Percentiles rank a stretch among this genome's conserved stretches.
These are phyloP conservation scores for Todiramphus saurophagus DNA, from an alignment of 2,113 vertebrate genomes.

Conservation along the genomic window DNA sequence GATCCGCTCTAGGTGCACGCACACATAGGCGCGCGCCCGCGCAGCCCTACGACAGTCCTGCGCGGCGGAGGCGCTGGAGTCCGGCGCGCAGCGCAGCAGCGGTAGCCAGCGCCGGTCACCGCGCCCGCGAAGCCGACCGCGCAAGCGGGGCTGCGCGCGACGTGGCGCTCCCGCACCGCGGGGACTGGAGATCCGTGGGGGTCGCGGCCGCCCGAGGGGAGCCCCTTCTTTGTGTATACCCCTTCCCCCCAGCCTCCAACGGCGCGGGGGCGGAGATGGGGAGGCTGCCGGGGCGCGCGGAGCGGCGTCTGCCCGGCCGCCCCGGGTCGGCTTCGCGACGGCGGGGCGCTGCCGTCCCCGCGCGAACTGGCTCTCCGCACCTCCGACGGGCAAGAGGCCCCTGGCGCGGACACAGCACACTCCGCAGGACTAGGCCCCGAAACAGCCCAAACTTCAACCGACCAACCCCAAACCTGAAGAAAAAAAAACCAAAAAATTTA, in stretches of 20 bases:
- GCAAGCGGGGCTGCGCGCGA: neutral
- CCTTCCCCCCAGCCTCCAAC: neutral
- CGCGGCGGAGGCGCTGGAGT: conserved; percentile 26
- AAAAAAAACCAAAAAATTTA: neutral
- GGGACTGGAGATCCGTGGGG: neutral
- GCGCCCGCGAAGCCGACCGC: neutral
- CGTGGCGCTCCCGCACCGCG: neutral
- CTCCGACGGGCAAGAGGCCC: neutral
- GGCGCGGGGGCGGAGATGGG: neutral
- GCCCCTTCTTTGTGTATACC: too few species aligned
- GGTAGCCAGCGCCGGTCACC: neutral
- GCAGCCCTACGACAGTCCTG: neutral
- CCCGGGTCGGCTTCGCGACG: neutral
- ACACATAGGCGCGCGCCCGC: neutral
- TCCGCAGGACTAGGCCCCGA: neutral
- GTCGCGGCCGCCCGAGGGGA: neutral
- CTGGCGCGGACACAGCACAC: neutral
- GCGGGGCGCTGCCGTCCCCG: neutral
- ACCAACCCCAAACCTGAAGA: too few species aligned
- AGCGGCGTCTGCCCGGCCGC: neutral
- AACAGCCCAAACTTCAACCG: too few species aligned
- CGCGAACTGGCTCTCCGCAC: neutral
- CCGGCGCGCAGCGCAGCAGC: neutral
- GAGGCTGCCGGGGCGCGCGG: neutral
- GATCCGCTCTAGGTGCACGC: conserved; percentile 66